These are phyloP conservation scores for Conus canariensis DNA, from an alignment of 2,888 invertebrate species.

Conservation along the genomic window DNA sequence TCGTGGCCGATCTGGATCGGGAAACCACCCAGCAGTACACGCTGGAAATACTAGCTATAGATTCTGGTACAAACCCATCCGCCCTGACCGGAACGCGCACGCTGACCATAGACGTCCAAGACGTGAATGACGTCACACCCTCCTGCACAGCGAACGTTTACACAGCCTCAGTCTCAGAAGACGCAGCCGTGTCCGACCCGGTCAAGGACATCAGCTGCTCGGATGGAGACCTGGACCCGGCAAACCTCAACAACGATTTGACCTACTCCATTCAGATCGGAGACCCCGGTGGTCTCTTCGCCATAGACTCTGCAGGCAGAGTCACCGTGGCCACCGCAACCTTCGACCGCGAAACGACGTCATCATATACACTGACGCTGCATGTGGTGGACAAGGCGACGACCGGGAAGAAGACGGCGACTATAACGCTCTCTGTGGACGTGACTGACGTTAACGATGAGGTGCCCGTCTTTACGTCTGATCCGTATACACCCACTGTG, in stretches of 20 bases:
- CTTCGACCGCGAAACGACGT: slow-evolving; percentile 59
- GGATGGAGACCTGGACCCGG: slow-evolving; percentile 54
- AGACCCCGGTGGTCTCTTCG: slow-evolving; percentile 45
- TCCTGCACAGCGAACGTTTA: slow-evolving; percentile 43
- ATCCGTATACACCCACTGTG: slow-evolving; percentile 57
- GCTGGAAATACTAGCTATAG: slow-evolving; percentile 60
- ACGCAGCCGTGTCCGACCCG: slow-evolving; percentile 38
- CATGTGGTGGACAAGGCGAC: slow-evolving; percentile 59
- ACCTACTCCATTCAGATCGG: slow-evolving; percentile 45
- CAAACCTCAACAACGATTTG: slow-evolving; percentile 56
- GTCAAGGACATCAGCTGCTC: slow-evolving; percentile 53
- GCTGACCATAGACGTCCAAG: slow-evolving; percentile 48
- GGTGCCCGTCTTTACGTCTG: slow-evolving; percentile 61
- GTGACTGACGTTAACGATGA: slow-evolving; percentile 53
- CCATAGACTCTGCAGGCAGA: slow-evolving; percentile 47
- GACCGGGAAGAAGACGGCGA: slow-evolving; percentile 53
- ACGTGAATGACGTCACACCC: slow-evolving; percentile 52
- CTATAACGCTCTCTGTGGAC: slow-evolving; percentile 47
- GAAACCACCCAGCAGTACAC: slow-evolving; percentile 57
- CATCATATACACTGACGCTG: slow-evolving; percentile 56
- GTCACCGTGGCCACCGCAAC: slow-evolving; percentile 50
- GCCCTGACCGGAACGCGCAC: slow-evolving; percentile 50
- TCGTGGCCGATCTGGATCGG: slow-evolving; percentile 56
- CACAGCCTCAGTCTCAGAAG: slow-evolving; percentile 47
- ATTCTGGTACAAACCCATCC: slow-evolving; percentile 56